Evolutionary conservation across 1,140 invertebrate genomes (phyloP).

Genomic region (Calosoma granatense): DNA sequence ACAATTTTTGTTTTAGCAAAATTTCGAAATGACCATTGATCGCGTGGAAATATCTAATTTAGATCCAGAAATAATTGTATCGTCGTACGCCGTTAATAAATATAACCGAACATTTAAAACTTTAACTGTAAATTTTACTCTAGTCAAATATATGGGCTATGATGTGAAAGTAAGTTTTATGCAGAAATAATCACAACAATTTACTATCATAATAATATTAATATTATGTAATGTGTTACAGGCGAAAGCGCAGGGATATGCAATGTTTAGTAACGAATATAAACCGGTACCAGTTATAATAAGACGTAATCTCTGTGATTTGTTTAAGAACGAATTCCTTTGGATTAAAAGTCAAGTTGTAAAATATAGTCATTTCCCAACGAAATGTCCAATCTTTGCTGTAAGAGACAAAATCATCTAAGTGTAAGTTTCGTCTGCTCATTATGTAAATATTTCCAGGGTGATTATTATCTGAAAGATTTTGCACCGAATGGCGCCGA

Average conservation of each 20-base stretch:
- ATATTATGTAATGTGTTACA: too few relatives aligned
- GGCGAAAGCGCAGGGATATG: background rate
- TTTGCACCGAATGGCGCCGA: background rate
- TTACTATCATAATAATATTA: too few relatives aligned
- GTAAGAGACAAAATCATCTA: background rate
- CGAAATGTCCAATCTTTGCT: background rate
- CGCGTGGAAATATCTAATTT: too few relatives aligned
- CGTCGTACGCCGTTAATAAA: too few relatives aligned
- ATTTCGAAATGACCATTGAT: too few relatives aligned
- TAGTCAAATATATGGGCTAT: too few relatives aligned
- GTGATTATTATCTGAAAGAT: background rate
- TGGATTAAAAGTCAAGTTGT: background rate
- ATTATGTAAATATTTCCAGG: background rate
- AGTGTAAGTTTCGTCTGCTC: background rate
- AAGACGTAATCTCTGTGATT: background rate
- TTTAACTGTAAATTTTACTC: too few relatives aligned
- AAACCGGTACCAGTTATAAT: background rate
- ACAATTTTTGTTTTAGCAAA: too few relatives aligned
- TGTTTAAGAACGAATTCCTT: background rate
- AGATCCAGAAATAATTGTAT: too few relatives aligned
- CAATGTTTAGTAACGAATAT: background rate
- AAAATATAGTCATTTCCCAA: background rate
- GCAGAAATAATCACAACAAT: too few relatives aligned
- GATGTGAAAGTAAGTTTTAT: too few relatives aligned
- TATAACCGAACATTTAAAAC: too few relatives aligned